These are phyloP conservation scores for Melanargia galathea DNA, from an alignment of 2,888 invertebrate species.

Conservation along the genomic window DNA sequence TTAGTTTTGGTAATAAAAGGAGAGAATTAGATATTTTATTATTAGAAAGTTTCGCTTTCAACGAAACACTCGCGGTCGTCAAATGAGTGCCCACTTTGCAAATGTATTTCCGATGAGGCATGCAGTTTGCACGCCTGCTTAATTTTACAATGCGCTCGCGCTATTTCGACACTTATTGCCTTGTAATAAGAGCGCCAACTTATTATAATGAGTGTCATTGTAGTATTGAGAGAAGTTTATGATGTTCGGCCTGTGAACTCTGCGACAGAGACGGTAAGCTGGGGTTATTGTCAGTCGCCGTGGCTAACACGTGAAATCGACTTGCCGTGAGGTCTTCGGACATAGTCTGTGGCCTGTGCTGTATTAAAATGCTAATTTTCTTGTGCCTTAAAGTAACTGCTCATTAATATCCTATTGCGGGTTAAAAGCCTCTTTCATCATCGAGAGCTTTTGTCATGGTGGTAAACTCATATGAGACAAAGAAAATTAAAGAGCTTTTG, in stretches of 20 bases:
- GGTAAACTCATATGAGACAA: no score
- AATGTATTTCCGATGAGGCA: constrained; percentile 65
- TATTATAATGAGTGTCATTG: constrained; percentile 47
- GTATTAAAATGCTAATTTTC: constrained; percentile 14
- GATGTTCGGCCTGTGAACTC: constrained; percentile 68
- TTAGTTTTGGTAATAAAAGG: background rate
- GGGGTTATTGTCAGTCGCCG: constrained; percentile 76
- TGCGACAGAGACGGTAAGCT: constrained; percentile 68
- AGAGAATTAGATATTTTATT: constrained; percentile 37
- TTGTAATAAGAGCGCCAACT: constrained; percentile 43
- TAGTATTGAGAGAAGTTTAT: constrained; percentile 63
- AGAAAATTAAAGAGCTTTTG: no score
- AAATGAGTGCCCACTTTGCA: constrained; percentile 60
- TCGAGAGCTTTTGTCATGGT: no score
- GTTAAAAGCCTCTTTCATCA: background rate
- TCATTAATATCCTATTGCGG: constrained; percentile 30
- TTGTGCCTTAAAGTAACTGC: constrained; percentile 15
- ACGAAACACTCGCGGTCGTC: constrained; percentile 54
- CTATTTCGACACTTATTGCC: constrained; percentile 48
- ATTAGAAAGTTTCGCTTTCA: constrained; percentile 69
- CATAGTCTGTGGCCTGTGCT: constrained; percentile 31
- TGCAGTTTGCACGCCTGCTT: constrained; percentile 57
- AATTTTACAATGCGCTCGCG: constrained; percentile 41
- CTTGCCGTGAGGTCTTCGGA: constrained; percentile 66
- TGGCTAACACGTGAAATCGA: constrained; percentile 77